These are phyloP conservation scores for Tor tambroides DNA, from an alignment of 2,113 vertebrate species.

Conservation along the genomic window DNA sequence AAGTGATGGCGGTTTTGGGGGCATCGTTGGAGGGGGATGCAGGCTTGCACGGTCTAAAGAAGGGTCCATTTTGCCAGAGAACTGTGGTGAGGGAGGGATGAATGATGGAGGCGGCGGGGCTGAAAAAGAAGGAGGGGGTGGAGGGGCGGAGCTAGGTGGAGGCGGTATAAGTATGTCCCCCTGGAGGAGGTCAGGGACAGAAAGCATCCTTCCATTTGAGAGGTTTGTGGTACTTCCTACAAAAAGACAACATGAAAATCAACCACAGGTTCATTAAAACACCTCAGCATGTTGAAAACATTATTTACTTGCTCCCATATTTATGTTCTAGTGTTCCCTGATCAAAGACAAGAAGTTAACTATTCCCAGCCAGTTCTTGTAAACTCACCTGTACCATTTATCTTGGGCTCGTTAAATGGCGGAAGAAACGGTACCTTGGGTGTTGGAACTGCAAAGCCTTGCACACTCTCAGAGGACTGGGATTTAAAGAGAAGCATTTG, in stretches of 20 bases:
- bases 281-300: slow-evolving; percentile 44
- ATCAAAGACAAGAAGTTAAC: not conserved
- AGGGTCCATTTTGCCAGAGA: slow-evolving; percentile 59
- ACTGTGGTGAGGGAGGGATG: slow-evolving; percentile 60
- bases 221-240: slow-evolving; percentile 74
- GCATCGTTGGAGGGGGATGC: slow-evolving; percentile 69
- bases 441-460: slow-evolving; percentile 76
- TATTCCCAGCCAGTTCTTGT: not conserved
- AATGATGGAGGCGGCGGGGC: slow-evolving; percentile 73
- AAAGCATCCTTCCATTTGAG: slow-evolving; percentile 74
- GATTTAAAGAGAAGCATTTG: slow-evolving; percentile 23
- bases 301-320: slow-evolving; percentile 58
- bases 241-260: slow-evolving; percentile 5
- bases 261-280: not conserved
- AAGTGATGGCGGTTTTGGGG: slow-evolving; percentile 67
- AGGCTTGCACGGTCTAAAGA: slow-evolving; percentile 41
- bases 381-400: slow-evolving; percentile 70
- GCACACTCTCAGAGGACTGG: slow-evolving; percentile 66
- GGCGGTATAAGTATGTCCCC: slow-evolving; percentile 82
- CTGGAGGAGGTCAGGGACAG: slow-evolving; percentile 66
- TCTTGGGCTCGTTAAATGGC: slow-evolving; percentile 58
- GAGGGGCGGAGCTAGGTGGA: slow-evolving; percentile 73
- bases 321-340: not conserved
- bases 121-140: slow-evolving; percentile 72
- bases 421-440: slow-evolving; percentile 75